A percentile compares a stretch with the other conserved stretches of the same genome.
These are phyloP conservation scores for Hozukius guyotensis DNA, from an alignment of 2,797 vertebrate species.

Conservation along the genomic window DNA sequence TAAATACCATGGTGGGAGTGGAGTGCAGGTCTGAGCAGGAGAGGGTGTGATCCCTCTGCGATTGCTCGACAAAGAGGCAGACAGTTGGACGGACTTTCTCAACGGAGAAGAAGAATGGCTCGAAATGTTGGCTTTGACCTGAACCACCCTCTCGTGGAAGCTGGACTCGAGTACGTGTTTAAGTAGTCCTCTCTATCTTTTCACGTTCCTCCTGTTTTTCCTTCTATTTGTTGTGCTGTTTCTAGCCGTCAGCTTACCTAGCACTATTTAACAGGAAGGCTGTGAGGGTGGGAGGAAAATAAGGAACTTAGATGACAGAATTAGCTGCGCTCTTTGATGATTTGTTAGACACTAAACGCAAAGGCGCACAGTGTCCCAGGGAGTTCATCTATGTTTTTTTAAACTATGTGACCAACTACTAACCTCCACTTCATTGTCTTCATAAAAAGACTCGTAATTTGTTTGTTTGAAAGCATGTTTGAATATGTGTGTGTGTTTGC, in stretches of 20 bases:
- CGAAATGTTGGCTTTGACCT: slow-evolving; percentile 69
- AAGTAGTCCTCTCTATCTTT: neutral
- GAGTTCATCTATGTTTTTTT: slow-evolving; percentile 12
- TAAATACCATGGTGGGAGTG: slow-evolving; percentile 61
- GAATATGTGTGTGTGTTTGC: neutral
- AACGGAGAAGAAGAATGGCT: slow-evolving; percentile 66
- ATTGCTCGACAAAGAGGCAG: neutral
- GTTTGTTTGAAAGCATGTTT: neutral
- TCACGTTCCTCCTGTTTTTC: neutral
- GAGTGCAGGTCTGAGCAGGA: slow-evolving; percentile 48
- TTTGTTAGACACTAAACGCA: neutral
- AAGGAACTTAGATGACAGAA: neutral
- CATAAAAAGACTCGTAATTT: neutral
- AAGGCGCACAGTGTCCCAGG: neutral
- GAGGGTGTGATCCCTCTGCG: slow-evolving; percentile 51
- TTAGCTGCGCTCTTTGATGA: slow-evolving; percentile 26
- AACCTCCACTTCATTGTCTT: neutral
- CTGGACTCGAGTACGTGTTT: slow-evolving; percentile 78
- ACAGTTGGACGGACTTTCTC: neutral
- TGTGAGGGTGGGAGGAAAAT: neutral
- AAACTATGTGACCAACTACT: neutral
- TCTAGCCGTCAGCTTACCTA: neutral
- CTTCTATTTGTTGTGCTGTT: neutral
- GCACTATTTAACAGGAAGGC: neutral
- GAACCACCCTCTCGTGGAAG: slow-evolving; percentile 55